Conservation (phyloP, 2,888 invertebrate genomes). For the Acanthoscelides obtectus region DNA sequence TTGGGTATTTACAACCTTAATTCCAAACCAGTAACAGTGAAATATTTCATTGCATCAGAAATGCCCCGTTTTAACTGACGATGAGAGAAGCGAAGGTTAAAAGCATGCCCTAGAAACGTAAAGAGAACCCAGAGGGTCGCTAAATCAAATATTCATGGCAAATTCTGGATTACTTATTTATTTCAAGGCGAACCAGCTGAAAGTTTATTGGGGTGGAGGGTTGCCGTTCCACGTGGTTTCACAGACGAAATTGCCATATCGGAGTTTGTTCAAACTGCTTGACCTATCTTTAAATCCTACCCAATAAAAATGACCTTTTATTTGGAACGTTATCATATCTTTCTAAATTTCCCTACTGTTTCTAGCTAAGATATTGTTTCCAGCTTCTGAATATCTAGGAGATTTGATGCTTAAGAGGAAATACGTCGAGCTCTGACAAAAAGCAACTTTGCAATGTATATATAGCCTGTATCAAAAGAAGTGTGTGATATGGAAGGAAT, state of each 20-base stretch:
- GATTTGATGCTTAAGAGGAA: no score
- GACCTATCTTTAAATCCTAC: background rate
- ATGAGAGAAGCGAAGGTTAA: background rate
- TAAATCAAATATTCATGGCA: background rate
- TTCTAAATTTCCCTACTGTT: no score
- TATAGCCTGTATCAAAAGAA: no score
- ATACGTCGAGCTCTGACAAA: no score
- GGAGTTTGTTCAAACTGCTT: background rate
- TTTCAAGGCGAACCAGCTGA: background rate
- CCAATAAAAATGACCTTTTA: background rate
- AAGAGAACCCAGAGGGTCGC: background rate
- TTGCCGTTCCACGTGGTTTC: background rate
- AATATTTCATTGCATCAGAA: no score
- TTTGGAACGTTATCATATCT: no score
- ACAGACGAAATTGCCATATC: background rate
- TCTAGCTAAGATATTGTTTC: no score
- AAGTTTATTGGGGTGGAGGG: background rate
- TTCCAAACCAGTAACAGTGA: no score
- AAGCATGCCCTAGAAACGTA: background rate
- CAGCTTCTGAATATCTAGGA: no score
- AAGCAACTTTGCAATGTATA: no score
- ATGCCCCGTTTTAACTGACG: background rate
- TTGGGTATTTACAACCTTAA: no score
- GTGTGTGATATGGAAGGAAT: no score
- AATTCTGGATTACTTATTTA: background rate